A percentile compares a stretch with the other conserved stretches of the same genome.
Evolutionary conservation across 2,888 invertebrate genomes (phyloP).

Genomic region (Orchestes rusci): DNA sequence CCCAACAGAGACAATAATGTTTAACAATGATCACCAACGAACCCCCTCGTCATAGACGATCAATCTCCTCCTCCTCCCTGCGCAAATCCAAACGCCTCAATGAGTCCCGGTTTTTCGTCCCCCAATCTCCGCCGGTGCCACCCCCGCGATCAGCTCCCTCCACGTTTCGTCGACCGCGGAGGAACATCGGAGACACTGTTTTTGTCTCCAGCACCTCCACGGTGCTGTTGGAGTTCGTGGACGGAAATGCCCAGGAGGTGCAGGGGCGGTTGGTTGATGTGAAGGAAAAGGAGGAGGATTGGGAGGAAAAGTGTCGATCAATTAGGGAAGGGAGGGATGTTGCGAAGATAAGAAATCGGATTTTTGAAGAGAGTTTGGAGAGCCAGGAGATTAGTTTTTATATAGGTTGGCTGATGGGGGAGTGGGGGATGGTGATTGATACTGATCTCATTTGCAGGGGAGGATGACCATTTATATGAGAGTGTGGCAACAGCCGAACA

Average conservation of each 20-base stretch:
- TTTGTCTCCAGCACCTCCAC: constrained; percentile 52
- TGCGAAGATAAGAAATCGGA: constrained; percentile 36
- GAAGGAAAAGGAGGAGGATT: constrained; percentile 11
- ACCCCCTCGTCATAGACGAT: constrained; percentile 25
- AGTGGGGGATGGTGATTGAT: background rate
- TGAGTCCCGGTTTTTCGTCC: constrained; percentile 7
- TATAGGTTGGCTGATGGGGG: constrained; percentile 34
- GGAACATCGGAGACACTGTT: constrained; percentile 55
- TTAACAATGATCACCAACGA: constrained; percentile 29
- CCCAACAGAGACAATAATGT: no score
- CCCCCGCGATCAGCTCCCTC: constrained; percentile 46
- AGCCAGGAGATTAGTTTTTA: constrained; percentile 41
- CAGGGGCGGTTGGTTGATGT: constrained; percentile 8
- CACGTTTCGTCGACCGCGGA: constrained; percentile 47
- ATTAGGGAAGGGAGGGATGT: constrained; percentile 33
- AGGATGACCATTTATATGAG: constrained; percentile 63
- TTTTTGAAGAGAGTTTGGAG: constrained; percentile 38
- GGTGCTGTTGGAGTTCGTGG: constrained; percentile 45
- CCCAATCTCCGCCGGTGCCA: constrained; percentile 33
- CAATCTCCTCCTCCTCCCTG: constrained; percentile 24
- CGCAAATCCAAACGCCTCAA: constrained; percentile 13
- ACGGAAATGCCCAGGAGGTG: constrained; percentile 28
- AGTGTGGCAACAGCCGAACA: constrained; percentile 45
- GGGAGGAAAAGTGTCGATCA: constrained; percentile 23
- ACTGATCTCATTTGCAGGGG: constrained; percentile 41